Conservation (phyloP, 2,888 invertebrate genomes). For the Nemotelus nigrinus region DNA sequence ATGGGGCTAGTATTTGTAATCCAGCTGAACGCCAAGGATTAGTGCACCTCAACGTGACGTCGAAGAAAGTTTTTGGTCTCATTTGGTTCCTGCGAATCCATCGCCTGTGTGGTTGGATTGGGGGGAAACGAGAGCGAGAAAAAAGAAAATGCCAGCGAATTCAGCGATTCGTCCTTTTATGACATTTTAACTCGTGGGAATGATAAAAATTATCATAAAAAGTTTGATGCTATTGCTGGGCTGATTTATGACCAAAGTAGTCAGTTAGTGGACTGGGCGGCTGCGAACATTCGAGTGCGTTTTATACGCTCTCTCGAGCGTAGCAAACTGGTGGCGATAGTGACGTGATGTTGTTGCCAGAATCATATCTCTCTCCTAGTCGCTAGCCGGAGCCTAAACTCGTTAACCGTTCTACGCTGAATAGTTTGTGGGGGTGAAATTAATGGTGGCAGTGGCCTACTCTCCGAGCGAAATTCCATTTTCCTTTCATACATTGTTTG, state of each 20-base stretch:
- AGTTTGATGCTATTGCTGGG: slow-evolving; percentile 54
- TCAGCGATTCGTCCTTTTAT: slow-evolving; percentile 55
- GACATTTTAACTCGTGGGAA: slow-evolving; percentile 56
- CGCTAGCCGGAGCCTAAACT: background rate
- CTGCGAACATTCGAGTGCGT: background rate
- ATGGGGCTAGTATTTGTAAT: background rate
- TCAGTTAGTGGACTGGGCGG: background rate
- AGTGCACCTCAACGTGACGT: slow-evolving; percentile 18
- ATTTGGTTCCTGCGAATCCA: background rate
- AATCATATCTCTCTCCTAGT: background rate
- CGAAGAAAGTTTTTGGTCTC: slow-evolving; percentile 6
- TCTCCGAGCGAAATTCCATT: slow-evolving; percentile 32
- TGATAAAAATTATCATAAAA: slow-evolving; percentile 55
- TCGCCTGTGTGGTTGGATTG: background rate
- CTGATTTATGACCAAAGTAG: slow-evolving; percentile 53
- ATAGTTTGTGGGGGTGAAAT: slow-evolving; percentile 11
- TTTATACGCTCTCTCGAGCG: background rate
- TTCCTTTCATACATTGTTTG: slow-evolving; percentile 28
- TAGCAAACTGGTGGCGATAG: background rate
- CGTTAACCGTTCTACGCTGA: background rate
- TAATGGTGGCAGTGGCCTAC: slow-evolving; percentile 34
- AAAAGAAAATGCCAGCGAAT: slow-evolving; percentile 54
- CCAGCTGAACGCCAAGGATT: slow-evolving; percentile 15
- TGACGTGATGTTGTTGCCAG: slow-evolving; percentile 28
- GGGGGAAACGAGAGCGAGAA: slow-evolving; percentile 6